These are phyloP conservation scores for Notodonta dromedarius DNA, from an alignment of 2,888 invertebrate species.

Conservation along the genomic window DNA sequence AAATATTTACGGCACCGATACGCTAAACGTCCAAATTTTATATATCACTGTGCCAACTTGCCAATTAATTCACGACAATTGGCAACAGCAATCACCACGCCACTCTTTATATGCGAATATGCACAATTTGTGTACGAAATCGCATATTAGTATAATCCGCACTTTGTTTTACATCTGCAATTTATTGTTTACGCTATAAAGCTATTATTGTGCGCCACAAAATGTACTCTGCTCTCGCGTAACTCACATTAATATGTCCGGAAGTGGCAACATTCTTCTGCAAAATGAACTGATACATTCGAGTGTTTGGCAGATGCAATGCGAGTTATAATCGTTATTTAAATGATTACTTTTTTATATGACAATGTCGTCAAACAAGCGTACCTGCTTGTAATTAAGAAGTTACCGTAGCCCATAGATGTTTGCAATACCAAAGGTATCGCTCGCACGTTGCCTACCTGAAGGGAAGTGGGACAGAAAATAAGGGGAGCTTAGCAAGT, in stretches of 20 bases:
- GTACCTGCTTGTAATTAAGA: no score
- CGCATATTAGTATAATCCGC: background rate
- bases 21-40: background rate
- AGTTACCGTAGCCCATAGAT: no score
- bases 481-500: no score
- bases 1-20: background rate
- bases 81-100: slow-evolving; percentile 22
- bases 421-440: no score
- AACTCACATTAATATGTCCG: background rate
- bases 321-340: background rate
- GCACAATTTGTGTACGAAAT: background rate
- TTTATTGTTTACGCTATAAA: slow-evolving; percentile 5
- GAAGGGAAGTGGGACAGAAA: no score
- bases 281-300: background rate
- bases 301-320: background rate
- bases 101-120: slow-evolving; percentile 9
- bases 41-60: slow-evolving; percentile 12
- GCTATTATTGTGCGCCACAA: slow-evolving; percentile 6
- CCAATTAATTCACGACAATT: slow-evolving; percentile 19
- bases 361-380: no score
- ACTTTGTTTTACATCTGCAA: slow-evolving; percentile 6
- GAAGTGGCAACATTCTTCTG: background rate
- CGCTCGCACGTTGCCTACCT: no score
- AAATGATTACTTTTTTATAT: no score
- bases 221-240: slow-evolving; percentile 7